Evolutionary conservation across 2,797 vertebrate species (phyloP), one percentile per base, ranked within the genome.

Genomic region (Pitangus sulphuratus): DNA sequence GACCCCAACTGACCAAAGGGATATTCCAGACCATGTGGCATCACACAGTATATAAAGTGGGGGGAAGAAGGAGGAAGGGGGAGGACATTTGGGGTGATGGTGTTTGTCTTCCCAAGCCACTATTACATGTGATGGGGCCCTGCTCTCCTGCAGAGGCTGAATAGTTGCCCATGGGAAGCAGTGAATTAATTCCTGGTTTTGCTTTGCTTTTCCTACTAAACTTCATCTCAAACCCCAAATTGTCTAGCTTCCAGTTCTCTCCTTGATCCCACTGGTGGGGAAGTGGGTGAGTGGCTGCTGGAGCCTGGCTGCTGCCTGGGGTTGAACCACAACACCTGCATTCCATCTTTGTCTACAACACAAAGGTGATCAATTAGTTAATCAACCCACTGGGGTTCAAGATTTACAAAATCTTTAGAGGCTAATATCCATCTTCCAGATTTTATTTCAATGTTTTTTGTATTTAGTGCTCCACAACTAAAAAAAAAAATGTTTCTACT

Each of bases 91-190:
- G 57, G 13, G 56, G 24, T 5, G 24, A 50, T 33, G 47, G 22
- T 2, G 12, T 33, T 81, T 66, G 33, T 26, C 37, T 33, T 15
- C 28, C n/a, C 37, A 57, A 45, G 44, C 15, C 37, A 39, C 37
- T 1, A 6, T 47, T 15, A 4, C 0, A 0, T 5, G 5, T 33
- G 56, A 57, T 7, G n/a, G 16, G 19, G 42, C 3, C 4, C 42
- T 48, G 64, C 57, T 42, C 42, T 77, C 50, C 78, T 39, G 37
- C n/a, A 19, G 9, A 57, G 22, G 56, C 42, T 56, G 62, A 89
- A 30, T 56, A 56, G 11, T 21, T 69, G 48, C 31, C 48, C 0
- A 0, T 6, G 9, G 20, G 50, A 76, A 69, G 48, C 56, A 57
- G 28, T 6, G 44, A 50, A 64, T 39, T 25, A 21, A 50, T 50